Percentiles rank a stretch among this genome's conserved stretches.
Conservation (phyloP, 2,113 vertebrate genomes). For the Spermophilus dauricus region DNA sequence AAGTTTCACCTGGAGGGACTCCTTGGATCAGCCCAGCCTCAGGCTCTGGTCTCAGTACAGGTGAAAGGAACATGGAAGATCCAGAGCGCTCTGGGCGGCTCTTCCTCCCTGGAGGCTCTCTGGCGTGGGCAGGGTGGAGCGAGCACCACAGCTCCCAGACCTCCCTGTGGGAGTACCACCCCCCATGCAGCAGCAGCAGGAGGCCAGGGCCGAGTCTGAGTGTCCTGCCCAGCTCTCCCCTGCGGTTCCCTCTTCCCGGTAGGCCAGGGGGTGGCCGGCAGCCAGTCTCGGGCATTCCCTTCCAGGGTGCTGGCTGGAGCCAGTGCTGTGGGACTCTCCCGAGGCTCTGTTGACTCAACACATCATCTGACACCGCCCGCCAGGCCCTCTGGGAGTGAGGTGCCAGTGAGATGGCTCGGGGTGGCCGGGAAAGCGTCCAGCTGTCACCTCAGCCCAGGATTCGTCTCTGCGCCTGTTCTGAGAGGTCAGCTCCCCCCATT, state of each 20-base stretch:
- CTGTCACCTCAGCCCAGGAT: not conserved
- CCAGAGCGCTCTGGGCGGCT: too few relatives aligned
- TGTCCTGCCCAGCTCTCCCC: not conserved
- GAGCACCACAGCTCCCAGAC: not conserved
- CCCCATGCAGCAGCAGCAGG: not conserved
- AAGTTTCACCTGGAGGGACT: not conserved
- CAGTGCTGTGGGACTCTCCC: slow-evolving; percentile 65
- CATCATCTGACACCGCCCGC: slow-evolving; percentile 77
- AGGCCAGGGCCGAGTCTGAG: not conserved
- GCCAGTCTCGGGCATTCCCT: slow-evolving; percentile 6
- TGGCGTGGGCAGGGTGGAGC: rapidly evolving
- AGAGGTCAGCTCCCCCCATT: not conserved
- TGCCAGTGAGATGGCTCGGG: not conserved
- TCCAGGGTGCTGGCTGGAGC: slow-evolving; percentile 50
- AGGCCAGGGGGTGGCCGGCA: not conserved
- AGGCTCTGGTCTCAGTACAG: not conserved
- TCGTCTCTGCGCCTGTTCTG: not conserved
- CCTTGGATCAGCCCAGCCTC: not conserved
- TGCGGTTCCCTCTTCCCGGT: not conserved
- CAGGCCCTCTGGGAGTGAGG: slow-evolving; percentile 61
- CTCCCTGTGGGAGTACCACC: not conserved
- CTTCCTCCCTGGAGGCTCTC: rapidly evolving
- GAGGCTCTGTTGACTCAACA: slow-evolving; percentile 80
- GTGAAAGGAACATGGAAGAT: not conserved
- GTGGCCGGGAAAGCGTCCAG: not conserved